Conservation (phyloP, 2,113 vertebrate genomes). For the Polyodon spathula region DNA sequence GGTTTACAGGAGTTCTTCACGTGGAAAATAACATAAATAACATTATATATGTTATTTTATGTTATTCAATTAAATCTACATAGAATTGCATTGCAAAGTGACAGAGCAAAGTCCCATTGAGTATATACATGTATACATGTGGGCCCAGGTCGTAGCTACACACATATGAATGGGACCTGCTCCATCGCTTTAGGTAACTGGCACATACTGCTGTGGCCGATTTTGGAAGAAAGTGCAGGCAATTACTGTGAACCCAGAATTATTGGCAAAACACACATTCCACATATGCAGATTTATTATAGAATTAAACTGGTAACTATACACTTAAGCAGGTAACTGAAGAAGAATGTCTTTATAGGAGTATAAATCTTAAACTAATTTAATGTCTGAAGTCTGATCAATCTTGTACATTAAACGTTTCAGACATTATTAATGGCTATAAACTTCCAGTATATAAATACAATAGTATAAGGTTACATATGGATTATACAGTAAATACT, state of each 20-base stretch:
- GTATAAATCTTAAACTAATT: no score
- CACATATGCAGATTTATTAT: neutral
- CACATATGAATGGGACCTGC: constrained; percentile 88
- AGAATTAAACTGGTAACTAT: no score
- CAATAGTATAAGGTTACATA: no score
- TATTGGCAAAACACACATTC: constrained; percentile 53
- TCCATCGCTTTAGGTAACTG: constrained; percentile 94
- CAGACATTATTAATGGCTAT: no score
- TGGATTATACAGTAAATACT: no score
- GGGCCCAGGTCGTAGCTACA: constrained; percentile 73
- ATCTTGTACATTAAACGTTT: no score
- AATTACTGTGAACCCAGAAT: constrained; percentile 83
- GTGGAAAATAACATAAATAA: constrained; percentile 99
- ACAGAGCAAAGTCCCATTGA: constrained; percentile 87
- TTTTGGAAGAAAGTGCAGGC: constrained; percentile 60
- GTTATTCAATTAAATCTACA: constrained; percentile 97
- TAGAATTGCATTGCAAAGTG: constrained; percentile 92
- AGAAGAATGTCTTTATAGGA: no score
- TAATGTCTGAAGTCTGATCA: no score
- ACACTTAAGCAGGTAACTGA: no score
- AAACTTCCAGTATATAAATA: no score
- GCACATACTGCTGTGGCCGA: constrained; percentile 83
- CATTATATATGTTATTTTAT: constrained; percentile 99
- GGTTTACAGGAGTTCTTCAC: constrained; percentile 99
- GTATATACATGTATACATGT: constrained; percentile 68